Evolutionary conservation across 2,888 invertebrate genomes (phyloP).

Genomic region (Aleiodes testaceus): DNA sequence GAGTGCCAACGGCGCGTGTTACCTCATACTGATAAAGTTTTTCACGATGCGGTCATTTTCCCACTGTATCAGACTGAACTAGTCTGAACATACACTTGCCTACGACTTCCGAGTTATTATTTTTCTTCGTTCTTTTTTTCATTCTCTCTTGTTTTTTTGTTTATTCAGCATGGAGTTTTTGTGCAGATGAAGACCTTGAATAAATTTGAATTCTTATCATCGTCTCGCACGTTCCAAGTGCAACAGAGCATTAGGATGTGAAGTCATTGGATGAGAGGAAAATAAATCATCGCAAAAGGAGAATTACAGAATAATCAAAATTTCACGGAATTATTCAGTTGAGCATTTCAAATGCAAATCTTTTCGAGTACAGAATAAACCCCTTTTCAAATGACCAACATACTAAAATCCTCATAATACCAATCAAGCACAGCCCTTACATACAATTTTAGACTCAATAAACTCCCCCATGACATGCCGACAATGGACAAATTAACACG

Average conservation of each 20-base stretch:
- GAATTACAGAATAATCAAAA: no score
- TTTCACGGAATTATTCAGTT: no score
- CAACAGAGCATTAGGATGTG: not conserved
- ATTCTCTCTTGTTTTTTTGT: slow-evolving; percentile 1
- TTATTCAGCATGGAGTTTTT: slow-evolving; percentile 2
- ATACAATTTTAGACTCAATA: slow-evolving; percentile 19
- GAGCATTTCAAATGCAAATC: slow-evolving; percentile 25
- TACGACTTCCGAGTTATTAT: slow-evolving; percentile 20
- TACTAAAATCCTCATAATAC: slow-evolving; percentile 16
- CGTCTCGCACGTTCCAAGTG: slow-evolving; percentile 5
- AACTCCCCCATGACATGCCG: slow-evolving; percentile 5
- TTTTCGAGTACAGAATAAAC: not conserved
- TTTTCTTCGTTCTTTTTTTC: slow-evolving; percentile 4
- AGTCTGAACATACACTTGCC: slow-evolving; percentile 19
- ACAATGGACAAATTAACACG: slow-evolving; percentile 23
- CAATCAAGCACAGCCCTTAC: slow-evolving; percentile 8
- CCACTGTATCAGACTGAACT: slow-evolving; percentile 33
- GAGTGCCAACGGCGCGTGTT: slow-evolving; percentile 39
- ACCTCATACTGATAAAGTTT: slow-evolving; percentile 48
- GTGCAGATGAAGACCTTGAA: slow-evolving; percentile 8
- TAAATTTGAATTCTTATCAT: slow-evolving; percentile 12
- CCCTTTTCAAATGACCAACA: slow-evolving; percentile 1
- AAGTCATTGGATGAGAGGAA: no score
- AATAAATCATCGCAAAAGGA: no score
- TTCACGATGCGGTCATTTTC: slow-evolving; percentile 46